Evolutionary conservation across 1,140 invertebrate species (phyloP).

Genomic region (Battus philenor): DNA sequence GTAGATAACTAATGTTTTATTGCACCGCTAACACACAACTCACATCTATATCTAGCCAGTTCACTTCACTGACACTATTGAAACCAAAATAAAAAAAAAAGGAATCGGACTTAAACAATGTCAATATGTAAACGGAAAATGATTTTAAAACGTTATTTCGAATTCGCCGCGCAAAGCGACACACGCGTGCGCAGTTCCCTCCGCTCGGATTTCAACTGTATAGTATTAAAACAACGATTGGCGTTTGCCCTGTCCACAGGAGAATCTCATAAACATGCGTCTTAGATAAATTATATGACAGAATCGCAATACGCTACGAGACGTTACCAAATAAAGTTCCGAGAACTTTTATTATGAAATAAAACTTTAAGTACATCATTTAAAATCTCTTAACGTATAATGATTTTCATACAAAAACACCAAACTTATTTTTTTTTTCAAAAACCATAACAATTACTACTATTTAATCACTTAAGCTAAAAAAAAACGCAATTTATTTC

Average conservation of each 20-base stretch:
- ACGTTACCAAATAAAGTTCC: not conserved
- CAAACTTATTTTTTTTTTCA: too few species aligned
- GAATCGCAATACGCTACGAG: not conserved
- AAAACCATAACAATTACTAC: too few species aligned
- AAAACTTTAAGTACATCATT: too few species aligned
- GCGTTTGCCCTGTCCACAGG: constrained; percentile 7
- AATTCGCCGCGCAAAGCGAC: constrained; percentile 23
- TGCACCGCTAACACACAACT: constrained; percentile 2
- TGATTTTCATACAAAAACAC: too few species aligned
- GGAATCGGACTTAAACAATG: not conserved
- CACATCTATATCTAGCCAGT: constrained; percentile 2
- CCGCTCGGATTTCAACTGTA: constrained; percentile 63
- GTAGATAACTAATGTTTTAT: not conserved
- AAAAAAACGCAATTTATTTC: too few species aligned
- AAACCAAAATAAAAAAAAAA: not conserved
- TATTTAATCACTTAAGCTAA: too few species aligned
- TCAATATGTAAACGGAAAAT: constrained; percentile 8
- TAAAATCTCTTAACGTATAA: too few species aligned
- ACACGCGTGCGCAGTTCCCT: constrained; percentile 56
- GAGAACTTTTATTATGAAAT: too few species aligned
- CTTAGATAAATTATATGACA: constrained; percentile 5
- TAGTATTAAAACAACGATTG: constrained; percentile 20
- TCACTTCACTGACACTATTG: constrained; percentile 7
- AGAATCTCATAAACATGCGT: constrained; percentile 11
- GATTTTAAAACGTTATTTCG: too few species aligned